These are phyloP conservation scores for Eueides isabella DNA, from an alignment of 1,140 invertebrate genomes.

Conservation along the genomic window DNA sequence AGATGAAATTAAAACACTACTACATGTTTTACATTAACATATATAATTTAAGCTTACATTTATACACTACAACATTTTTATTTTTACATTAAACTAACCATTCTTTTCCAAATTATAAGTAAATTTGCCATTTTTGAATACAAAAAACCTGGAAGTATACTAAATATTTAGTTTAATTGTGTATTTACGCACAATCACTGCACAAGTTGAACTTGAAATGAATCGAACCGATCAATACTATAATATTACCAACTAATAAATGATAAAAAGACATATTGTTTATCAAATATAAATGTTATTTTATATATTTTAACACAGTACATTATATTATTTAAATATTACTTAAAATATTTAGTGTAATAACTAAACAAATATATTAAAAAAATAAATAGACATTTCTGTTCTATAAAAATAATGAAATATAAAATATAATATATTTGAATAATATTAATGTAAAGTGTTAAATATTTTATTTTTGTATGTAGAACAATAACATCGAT, in stretches of 20 bases:
- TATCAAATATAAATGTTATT: not conserved
- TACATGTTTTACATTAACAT: not conserved
- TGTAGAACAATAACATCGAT: no score
- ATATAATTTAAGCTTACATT: not conserved
- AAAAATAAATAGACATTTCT: no score
- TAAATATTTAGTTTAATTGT: not conserved
- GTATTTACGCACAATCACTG: not conserved
- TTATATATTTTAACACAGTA: no score
- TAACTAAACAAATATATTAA: no score
- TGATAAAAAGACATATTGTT: not conserved
- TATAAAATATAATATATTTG: no score
- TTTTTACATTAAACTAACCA: constrained; percentile 57
- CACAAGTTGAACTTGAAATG: not conserved
- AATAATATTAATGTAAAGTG: no score
- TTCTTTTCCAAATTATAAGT: constrained; percentile 61
- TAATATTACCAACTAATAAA: constrained; percentile 20
- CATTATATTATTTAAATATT: no score
- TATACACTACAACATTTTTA: no score
- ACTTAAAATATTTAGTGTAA: no score
- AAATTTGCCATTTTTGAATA: constrained; percentile 61
- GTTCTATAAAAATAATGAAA: no score
- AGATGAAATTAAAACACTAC: constrained; percentile 1
- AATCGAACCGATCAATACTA: constrained; percentile 23
- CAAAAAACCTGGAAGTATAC: not conserved
- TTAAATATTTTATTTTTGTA: no score